Base-by-base conservation (phyloP, 2,797 vertebrate species). In the Pangasius larnaudii region DNA sequence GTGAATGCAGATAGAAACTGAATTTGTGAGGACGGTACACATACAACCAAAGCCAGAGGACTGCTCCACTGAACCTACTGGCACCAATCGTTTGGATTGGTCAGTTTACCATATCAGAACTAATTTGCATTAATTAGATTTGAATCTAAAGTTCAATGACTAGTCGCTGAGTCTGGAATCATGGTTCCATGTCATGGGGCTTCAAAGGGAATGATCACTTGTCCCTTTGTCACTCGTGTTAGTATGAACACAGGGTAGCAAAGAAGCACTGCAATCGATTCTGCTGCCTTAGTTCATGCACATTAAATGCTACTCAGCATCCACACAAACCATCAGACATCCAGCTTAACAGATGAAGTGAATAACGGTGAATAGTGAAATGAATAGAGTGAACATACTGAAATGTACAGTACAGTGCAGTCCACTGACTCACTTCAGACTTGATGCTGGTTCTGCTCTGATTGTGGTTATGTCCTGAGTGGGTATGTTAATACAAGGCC, bases 401-500 rank as follows among this genome's bases (percentile, higher is more conserved):
- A 84, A 49, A 88, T 42, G 61, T 85, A 79, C 87, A 88, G 56
- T 46, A 33, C 79, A 83, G 59, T 46, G 42, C 49, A 36, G 56
- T 58, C 71, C 49, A 61, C 42, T 24, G 86, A 83, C 51, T 65
- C 59, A 33, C 18, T 63, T 39, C 59, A 53, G 56, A 75, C 69
- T 77, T 30, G n/a, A 36, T 67, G 85, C 79, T 59, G 53, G 80
- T 84, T 56, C 85, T 78, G 85, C 14, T 27, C 33, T 74, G 85
- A 74, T 72, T 75, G 85, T 63, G n/a, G 65, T 46, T 51, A 53
- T 14, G 61, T 84, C 85, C 88, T 89, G 88, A 89, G 88, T 69
- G 85, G 56, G 88, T 74, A 36, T 58, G 30, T 42, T 82, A 72
- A 74, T 5, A 82, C 72, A 74, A 89, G 84, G 87, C 71, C 71